Conservation (phyloP, 1,140 invertebrate genomes). For the Drosophila bifasciata region DNA sequence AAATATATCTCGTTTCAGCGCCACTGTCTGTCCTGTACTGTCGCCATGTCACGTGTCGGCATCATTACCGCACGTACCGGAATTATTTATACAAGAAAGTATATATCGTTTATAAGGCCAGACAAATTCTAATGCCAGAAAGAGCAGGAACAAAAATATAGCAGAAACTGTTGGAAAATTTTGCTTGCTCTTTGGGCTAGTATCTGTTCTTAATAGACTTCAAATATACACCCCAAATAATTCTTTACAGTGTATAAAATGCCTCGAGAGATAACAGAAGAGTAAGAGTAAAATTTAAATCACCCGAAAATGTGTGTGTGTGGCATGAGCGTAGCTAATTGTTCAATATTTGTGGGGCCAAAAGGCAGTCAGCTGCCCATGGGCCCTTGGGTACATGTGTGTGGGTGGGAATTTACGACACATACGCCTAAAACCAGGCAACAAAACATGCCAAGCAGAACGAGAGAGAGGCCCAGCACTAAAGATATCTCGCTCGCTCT, state of each 20-base stretch:
- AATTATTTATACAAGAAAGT: conserved; percentile 77
- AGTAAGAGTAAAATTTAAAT: conserved; percentile 48
- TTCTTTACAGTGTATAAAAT: no score
- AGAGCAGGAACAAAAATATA: not conserved
- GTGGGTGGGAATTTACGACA: conserved; percentile 62
- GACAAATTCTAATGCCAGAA: conserved; percentile 14
- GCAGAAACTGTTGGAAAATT: no score
- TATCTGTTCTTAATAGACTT: no score
- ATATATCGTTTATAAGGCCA: conserved; percentile 72
- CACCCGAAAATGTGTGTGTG: conserved; percentile 38
- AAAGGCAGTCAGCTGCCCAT: conserved; percentile 57
- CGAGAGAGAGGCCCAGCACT: conserved; percentile 7
- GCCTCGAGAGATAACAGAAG: no score
- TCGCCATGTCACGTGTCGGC: conserved; percentile 76
- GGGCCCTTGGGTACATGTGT: conserved; percentile 57
- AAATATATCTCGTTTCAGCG: conserved; percentile 80
- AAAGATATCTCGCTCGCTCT: conserved; percentile 10
- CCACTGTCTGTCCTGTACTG: conserved; percentile 34
- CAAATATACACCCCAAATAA: no score
- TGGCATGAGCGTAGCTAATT: conserved; percentile 62
- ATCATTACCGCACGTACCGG: conserved; percentile 78
- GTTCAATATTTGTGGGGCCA: conserved; percentile 64
- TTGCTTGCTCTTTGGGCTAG: no score
- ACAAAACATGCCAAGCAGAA: conserved; percentile 66
- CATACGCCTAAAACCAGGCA: conserved; percentile 57